A percentile compares a stretch with the other conserved stretches of the same genome.
Evolutionary conservation across 2,888 invertebrate genomes (phyloP).

Genomic region (Melangyna quadrimaculata): DNA sequence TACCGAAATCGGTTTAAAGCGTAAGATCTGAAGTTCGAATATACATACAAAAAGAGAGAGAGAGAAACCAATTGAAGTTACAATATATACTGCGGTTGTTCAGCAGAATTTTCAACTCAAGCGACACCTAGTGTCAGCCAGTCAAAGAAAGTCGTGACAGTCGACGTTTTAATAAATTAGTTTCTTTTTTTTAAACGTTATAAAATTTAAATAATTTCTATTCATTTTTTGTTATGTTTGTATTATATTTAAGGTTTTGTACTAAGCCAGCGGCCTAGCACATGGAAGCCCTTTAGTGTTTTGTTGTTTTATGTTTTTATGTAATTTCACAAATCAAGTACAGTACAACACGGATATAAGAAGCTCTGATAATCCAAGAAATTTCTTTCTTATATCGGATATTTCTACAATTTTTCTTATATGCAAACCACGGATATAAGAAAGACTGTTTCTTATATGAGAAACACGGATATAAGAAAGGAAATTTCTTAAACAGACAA

Average conservation of each 20-base stretch:
- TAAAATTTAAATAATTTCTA: conserved; percentile 53
- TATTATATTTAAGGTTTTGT: conserved; percentile 72
- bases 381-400: too few relatives aligned
- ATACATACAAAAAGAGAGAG: too few relatives aligned
- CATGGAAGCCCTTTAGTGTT: conserved; percentile 81
- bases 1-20: conserved; percentile 12
- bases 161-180: conserved; percentile 68
- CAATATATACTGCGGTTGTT: conserved; percentile 64
- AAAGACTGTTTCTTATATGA: too few relatives aligned
- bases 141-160: conserved; percentile 65
- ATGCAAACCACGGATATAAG: too few relatives aligned
- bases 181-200: conserved; percentile 14
- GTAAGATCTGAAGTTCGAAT: background rate
- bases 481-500: too few relatives aligned
- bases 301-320: conserved; percentile 74
- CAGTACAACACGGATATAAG: too few relatives aligned
- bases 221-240: conserved; percentile 8
- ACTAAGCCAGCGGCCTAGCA: conserved; percentile 72
- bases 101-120: conserved; percentile 64
- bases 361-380: too few relatives aligned
- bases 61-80: conserved; percentile 62
- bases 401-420: too few relatives aligned
- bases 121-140: conserved; percentile 42
- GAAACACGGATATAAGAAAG: too few relatives aligned
- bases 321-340: conserved; percentile 47